These are phyloP conservation scores for Stomatorhinus ivindoensis DNA, from an alignment of 2,113 vertebrate species.

Conservation along the genomic window DNA sequence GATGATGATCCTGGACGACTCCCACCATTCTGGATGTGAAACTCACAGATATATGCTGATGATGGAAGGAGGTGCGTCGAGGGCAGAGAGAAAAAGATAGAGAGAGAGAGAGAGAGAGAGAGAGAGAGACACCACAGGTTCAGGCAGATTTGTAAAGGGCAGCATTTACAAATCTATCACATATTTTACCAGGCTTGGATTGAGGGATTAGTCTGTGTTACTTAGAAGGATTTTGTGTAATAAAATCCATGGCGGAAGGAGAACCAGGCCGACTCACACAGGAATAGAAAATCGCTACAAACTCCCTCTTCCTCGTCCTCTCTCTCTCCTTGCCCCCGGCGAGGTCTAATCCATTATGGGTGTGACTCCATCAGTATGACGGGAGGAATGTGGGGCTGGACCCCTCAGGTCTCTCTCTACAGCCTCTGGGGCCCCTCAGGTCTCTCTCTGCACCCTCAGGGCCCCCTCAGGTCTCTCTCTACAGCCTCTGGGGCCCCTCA, in stretches of 20 bases:
- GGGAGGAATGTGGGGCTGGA: not conserved
- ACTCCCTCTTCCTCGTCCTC: conserved; percentile 46
- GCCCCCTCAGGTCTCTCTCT: not conserved
- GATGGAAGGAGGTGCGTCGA: not conserved
- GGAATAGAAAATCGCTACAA: conserved; percentile 37
- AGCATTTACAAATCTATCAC: conserved; percentile 79
- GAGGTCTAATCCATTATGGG: not conserved
- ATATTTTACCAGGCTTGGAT: conserved; percentile 70
- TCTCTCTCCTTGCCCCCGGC: conserved; percentile 46
- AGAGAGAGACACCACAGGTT: conserved; percentile 50
- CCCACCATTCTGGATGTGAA: not conserved
- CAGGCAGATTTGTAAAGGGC: conserved; percentile 79
- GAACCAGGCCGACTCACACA: conserved; percentile 58
- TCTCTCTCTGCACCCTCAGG: not conserved
- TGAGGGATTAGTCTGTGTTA: conserved; percentile 75
- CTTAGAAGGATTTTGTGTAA: conserved; percentile 70
- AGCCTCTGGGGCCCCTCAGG: not conserved
- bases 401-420: not conserved
- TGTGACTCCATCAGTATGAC: not conserved
- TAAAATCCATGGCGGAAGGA: conserved; percentile 59
- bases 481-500: not conserved
- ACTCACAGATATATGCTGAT: not conserved
- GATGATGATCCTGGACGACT: not conserved
- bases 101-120: not conserved
- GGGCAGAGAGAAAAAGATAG: no score